phyloP scores from a whole-genome alignment of 2,888 invertebrate genomes.

The Callinectes sapidus region DNA sequence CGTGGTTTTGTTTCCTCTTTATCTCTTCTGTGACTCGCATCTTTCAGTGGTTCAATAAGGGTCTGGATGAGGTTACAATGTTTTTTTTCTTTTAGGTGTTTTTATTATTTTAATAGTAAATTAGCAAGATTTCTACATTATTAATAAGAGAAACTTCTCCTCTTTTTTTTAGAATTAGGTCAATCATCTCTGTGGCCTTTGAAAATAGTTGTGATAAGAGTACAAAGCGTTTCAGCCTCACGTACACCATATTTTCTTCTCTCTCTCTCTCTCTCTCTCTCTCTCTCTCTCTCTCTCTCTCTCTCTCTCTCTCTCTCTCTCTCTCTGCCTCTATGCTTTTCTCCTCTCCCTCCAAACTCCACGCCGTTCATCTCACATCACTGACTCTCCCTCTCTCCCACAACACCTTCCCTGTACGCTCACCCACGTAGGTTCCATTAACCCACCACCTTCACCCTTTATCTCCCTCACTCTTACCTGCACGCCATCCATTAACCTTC shows the following conservation, averaged over 20 bases:
- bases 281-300: constrained; percentile 1
- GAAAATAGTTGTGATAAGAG: no score
- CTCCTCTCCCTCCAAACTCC: background rate
- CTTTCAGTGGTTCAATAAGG: background rate
- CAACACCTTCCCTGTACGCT: background rate
- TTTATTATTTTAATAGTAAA: no score
- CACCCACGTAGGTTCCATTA: background rate
- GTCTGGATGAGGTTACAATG: background rate
- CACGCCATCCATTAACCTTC: background rate
- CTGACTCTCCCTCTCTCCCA: background rate
- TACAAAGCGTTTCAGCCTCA: no score
- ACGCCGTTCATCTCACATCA: background rate
- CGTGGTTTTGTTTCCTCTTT: background rate
- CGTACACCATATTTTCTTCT: background rate
- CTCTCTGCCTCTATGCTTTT: background rate
- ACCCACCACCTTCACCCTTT: background rate
- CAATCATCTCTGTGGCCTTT: no score
- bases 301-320: background rate
- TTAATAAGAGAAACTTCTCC: no score
- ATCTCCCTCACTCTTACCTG: background rate
- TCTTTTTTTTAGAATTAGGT: no score
- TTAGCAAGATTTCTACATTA: no score
- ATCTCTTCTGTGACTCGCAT: background rate
- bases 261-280: background rate
- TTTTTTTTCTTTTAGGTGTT: no score